A percentile compares a stretch with the other conserved stretches of the same genome.
phyloP scores from a whole-genome alignment of 30 jellyfish, hydroid and myxozoan genomes.

The Aurelia aurita region DNA sequence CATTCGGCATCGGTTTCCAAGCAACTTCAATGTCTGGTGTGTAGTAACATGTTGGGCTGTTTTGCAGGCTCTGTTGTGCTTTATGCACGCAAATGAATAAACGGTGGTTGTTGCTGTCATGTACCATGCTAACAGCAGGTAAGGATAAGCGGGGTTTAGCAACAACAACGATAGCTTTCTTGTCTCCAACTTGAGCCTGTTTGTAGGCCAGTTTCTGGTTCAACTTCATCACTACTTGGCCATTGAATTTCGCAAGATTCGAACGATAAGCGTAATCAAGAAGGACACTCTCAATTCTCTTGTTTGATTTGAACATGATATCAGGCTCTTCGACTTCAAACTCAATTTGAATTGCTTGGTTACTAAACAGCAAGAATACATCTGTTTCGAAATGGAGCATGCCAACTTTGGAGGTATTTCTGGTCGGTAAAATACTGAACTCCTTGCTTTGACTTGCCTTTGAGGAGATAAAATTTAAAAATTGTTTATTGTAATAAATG shows the following conservation, averaged over 20 bases:
- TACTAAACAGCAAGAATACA: background rate
- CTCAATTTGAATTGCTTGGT: background rate
- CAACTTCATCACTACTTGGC: background rate
- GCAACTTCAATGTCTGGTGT: background rate
- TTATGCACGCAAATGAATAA: conserved; percentile 6
- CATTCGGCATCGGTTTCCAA: background rate
- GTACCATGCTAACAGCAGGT: background rate
- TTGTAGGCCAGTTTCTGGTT: conserved; percentile 1
- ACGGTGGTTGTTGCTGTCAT: background rate
- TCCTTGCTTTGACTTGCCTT: background rate
- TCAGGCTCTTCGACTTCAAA: background rate
- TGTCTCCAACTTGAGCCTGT: background rate
- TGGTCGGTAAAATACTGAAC: background rate
- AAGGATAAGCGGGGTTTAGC: background rate
- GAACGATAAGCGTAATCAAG: conserved; percentile 17
- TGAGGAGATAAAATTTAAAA: background rate
- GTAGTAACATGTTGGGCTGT: conserved; percentile 9
- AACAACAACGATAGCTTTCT: background rate
- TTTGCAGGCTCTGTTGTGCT: background rate
- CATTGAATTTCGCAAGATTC: conserved; percentile 21
- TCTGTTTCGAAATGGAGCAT: background rate
- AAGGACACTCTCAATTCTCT: background rate
- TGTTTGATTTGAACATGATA: background rate
- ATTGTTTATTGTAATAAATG: background rate
- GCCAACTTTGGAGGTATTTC: background rate